Evolutionary conservation across 2,888 invertebrate genomes (phyloP).

Genomic region (Papilio elwesi): DNA sequence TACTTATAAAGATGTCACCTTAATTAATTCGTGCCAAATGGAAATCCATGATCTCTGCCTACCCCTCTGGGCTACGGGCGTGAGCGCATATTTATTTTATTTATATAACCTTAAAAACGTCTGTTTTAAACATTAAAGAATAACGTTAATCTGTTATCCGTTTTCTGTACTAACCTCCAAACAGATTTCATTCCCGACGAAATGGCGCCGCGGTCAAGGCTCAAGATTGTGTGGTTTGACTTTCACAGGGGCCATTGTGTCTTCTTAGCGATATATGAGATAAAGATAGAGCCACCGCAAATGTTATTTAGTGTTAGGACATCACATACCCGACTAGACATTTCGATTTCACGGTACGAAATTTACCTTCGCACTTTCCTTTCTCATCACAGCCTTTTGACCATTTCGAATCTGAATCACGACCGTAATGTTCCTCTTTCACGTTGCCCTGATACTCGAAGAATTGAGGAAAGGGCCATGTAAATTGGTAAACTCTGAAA

Average conservation of each 20-base stretch:
- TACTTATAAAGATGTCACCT: too few relatives aligned
- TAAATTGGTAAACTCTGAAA: too few relatives aligned
- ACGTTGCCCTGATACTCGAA: too few relatives aligned
- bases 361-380: slow-evolving; percentile 4
- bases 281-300: slow-evolving; percentile 13
- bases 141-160: slow-evolving; percentile 60
- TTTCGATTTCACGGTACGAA: background rate
- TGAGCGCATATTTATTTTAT: too few relatives aligned
- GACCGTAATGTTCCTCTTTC: too few relatives aligned
- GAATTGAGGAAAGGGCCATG: too few relatives aligned
- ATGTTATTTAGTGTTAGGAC: slow-evolving; percentile 16
- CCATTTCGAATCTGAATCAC: too few relatives aligned
- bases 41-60: too few relatives aligned
- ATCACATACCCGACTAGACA: background rate
- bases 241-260: slow-evolving; percentile 30
- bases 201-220: slow-evolving; percentile 60
- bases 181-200: slow-evolving; percentile 62
- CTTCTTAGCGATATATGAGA: slow-evolving; percentile 14
- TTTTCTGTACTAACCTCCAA: slow-evolving; percentile 48
- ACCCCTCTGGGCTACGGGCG: too few relatives aligned
- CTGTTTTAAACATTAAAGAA: slow-evolving; percentile 61
- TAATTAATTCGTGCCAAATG: too few relatives aligned
- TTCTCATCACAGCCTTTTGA: too few relatives aligned
- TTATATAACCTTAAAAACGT: too few relatives aligned
- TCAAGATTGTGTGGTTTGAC: slow-evolving; percentile 58